Evolutionary conservation across 2,113 vertebrate species (phyloP).

Genomic region (Rattus rattus): DNA sequence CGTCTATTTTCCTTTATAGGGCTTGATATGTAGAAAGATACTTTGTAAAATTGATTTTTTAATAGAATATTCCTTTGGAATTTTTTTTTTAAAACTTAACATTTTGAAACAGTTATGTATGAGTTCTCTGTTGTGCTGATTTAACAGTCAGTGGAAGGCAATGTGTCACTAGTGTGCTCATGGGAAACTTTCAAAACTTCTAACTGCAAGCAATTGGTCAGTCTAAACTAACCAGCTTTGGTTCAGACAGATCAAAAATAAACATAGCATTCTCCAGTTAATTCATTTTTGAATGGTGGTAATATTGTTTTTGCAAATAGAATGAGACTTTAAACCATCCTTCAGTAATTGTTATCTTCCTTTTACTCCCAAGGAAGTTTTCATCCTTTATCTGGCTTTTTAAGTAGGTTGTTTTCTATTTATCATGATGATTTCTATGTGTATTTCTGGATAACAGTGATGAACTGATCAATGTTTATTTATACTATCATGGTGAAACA

Average conservation of each 20-base stretch:
- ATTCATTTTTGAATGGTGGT: conserved; percentile 69
- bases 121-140: conserved; percentile 27
- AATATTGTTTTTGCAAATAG: conserved; percentile 72
- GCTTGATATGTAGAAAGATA: too few species aligned
- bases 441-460: conserved; percentile 72
- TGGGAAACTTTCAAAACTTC: conserved; percentile 77
- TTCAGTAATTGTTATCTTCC: conserved; percentile 69
- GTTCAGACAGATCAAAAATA: conserved; percentile 72
- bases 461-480: conserved; percentile 72
- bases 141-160: conserved; percentile 68
- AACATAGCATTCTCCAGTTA: conserved; percentile 64
- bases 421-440: conserved; percentile 68
- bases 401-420: conserved; percentile 72
- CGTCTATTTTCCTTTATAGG: too few species aligned
- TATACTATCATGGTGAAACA: conserved; percentile 72
- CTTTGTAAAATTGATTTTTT: too few species aligned
- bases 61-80: too few species aligned
- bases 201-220: conserved; percentile 72
- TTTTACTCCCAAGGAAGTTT: conserved; percentile 81
- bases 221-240: conserved; percentile 68
- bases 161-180: conserved; percentile 55
- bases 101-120: background rate
- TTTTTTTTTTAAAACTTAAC: background rate
- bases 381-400: conserved; percentile 68
- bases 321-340: conserved; percentile 70